Percentiles rank a stretch among this genome's conserved stretches.
Evolutionary conservation across 2,113 vertebrate species (phyloP).

Genomic region (Verasper variegatus): DNA sequence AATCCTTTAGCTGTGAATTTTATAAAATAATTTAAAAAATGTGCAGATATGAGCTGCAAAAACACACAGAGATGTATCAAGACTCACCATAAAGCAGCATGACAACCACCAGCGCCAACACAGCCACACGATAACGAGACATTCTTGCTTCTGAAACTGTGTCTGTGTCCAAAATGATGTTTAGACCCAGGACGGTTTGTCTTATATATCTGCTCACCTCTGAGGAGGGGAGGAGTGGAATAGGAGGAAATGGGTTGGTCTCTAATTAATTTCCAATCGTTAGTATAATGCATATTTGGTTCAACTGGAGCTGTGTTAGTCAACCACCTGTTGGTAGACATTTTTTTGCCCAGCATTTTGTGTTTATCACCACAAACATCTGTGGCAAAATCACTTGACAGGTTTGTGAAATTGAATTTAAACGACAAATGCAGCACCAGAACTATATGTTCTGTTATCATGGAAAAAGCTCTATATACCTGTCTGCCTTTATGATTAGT

Average conservation of each 20-base stretch:
- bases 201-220: neutral
- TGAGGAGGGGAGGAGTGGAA: too few species aligned
- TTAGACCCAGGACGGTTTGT: neutral
- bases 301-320: neutral
- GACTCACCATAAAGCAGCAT: neutral
- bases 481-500: too few species aligned
- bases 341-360: too few species aligned
- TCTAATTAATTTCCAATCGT: neutral
- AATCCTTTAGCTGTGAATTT: too few species aligned
- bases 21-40: neutral
- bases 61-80: neutral
- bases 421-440: too few species aligned
- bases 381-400: too few species aligned
- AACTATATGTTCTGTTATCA: too few species aligned
- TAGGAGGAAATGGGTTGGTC: too few species aligned
- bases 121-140: neutral
- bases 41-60: neutral
- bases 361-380: too few species aligned
- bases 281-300: neutral
- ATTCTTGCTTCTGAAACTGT: neutral
- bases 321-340: too few species aligned
- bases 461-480: too few species aligned
- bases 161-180: neutral
- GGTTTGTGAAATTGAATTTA: too few species aligned
- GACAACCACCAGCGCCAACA: neutral